Base-by-base conservation (phyloP, 2,113 vertebrate species). In the Sturnus vulgaris region DNA sequence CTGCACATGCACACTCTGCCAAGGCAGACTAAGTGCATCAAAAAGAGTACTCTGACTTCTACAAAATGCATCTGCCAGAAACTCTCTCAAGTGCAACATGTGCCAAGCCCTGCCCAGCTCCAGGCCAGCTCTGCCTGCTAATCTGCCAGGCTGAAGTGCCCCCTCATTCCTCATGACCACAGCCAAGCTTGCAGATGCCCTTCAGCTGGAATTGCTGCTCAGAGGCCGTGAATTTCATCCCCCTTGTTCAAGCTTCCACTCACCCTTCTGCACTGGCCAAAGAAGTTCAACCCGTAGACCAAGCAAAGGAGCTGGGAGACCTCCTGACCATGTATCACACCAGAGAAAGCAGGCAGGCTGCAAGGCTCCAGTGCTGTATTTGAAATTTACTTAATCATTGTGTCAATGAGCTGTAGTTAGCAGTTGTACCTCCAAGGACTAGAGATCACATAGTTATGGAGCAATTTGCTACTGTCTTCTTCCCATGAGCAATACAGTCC, bases 91-190 rank as follows among this genome's bases (percentile, higher is more conserved):
- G 52, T 8, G 69, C 89, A 91, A 78, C 49, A 50, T 10, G 79
- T 90, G 94, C 93, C 94, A 94, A 92, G 82, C 71, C 79, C 94
- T 95, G 92, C 94, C 85, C 90, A 94, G 71, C 87, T 66, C 52
- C 87, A 56, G 77, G 50, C 88, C 10, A 10, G 71, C 71, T 88
- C 86, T 81, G 86, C 68, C 72, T 66, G 56, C 80, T 78, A 42
- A 93, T 93, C 90, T 86, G 76, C 92, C 91, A 92, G 83, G 72
- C 72, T 84, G 64, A 89, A 96, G 83, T 84, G 86, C 53, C 86
- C 80, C 73, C 77, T 93, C 92, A 59, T 86, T 93, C 96, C 94
- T 95, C 87, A 77, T 16, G 59, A 88, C 90, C 13, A 17, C 71
- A 82, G 93, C 66, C 89, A 94, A 78, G 42, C 76, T 10, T 24